Percentiles rank a stretch among this genome's conserved stretches.
Evolutionary conservation across 2,113 vertebrate species (phyloP).

Genomic region (Cathartes aura): DNA sequence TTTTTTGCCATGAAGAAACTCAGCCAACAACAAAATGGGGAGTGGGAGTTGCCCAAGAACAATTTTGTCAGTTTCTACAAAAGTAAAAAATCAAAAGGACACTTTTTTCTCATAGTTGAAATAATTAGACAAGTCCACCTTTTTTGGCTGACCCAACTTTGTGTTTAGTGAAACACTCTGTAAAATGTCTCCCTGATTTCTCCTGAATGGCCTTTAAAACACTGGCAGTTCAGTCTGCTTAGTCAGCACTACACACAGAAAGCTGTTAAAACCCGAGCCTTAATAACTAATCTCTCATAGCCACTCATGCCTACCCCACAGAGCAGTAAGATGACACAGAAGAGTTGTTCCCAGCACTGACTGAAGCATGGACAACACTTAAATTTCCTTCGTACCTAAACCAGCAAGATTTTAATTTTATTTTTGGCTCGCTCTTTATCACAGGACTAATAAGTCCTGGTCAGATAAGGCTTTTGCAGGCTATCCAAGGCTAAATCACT

Average conservation of each 20-base stretch:
- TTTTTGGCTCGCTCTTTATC: not conserved
- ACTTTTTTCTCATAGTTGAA: fast-evolving
- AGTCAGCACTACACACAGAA: not conserved
- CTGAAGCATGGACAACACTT: not conserved
- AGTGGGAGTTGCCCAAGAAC: not conserved
- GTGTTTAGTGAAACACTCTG: not conserved
- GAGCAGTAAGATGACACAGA: not conserved
- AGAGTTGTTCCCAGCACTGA: not conserved
- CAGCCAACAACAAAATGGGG: not conserved
- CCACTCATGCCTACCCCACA: not conserved
- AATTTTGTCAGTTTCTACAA: not conserved
- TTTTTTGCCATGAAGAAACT: not conserved
- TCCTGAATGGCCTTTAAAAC: not conserved
- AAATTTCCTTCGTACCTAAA: not conserved
- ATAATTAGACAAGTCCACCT: too few species aligned
- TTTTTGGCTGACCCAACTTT: not conserved
- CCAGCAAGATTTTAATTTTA: not conserved
- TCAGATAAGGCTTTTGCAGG: not conserved
- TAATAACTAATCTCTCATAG: not conserved
- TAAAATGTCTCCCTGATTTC: not conserved
- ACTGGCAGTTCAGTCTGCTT: not conserved
- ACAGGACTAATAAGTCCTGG: not conserved
- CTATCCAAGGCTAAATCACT: not conserved
- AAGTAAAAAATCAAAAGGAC: not conserved
- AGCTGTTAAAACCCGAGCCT: not conserved